Evolutionary conservation across 2,797 vertebrate species (phyloP).

Genomic region (Lophura swinhoii): DNA sequence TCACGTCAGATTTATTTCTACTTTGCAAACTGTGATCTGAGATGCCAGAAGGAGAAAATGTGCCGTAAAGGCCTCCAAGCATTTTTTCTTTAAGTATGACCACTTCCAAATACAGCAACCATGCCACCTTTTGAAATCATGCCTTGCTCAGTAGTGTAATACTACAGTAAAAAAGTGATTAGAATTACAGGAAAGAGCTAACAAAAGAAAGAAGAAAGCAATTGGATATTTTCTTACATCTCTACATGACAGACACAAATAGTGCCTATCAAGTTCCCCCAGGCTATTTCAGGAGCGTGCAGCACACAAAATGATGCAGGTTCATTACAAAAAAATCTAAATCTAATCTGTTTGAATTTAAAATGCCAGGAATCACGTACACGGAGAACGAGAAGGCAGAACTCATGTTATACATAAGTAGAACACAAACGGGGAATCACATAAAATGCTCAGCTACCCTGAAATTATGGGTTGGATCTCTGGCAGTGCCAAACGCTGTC

Average conservation of each 20-base stretch:
- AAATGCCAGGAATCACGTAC: slow-evolving; percentile 36
- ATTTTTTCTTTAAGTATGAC: background rate
- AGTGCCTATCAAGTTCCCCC: background rate
- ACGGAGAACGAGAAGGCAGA: slow-evolving; percentile 20
- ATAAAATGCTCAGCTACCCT: background rate
- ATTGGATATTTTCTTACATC: slow-evolving; percentile 27
- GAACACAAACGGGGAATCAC: background rate
- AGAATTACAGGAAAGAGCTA: slow-evolving; percentile 48
- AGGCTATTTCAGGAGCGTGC: slow-evolving; percentile 33
- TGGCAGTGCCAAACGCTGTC: background rate
- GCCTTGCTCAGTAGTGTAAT: background rate
- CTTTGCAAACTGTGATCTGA: background rate
- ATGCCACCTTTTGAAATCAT: background rate
- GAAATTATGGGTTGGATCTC: background rate
- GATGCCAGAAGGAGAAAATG: background rate
- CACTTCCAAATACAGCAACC: background rate
- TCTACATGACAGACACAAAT: slow-evolving; percentile 49
- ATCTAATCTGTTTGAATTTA: slow-evolving; percentile 56
- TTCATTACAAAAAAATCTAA: slow-evolving; percentile 52
- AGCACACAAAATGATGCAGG: slow-evolving; percentile 44
- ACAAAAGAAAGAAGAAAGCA: slow-evolving; percentile 23
- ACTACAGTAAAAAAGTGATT: background rate
- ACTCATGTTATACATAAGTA: background rate
- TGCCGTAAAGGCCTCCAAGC: background rate
- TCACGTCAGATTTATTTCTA: background rate